These are phyloP conservation scores for Amitus sp. DNA, from an alignment of 2,888 invertebrate genomes.

Conservation along the genomic window DNA sequence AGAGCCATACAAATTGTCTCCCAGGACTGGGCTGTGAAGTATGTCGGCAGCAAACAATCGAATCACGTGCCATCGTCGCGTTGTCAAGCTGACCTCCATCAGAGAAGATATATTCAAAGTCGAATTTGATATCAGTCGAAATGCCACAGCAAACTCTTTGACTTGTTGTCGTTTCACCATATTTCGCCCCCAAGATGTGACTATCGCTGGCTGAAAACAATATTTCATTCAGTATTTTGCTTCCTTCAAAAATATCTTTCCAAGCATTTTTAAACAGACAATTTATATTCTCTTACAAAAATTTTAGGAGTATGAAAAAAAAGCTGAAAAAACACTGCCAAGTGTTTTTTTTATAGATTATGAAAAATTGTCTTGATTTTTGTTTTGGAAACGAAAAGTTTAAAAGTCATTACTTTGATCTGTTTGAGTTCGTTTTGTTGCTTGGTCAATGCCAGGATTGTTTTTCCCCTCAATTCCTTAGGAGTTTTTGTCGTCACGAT, in stretches of 20 bases:
- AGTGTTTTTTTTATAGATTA: too few relatives aligned
- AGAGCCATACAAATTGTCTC: constrained; percentile 61
- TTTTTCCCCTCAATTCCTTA: constrained; percentile 13
- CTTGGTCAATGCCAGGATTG: constrained; percentile 13
- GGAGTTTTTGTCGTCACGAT: constrained; percentile 35
- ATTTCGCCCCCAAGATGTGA: constrained; percentile 39
- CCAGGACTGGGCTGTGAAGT: constrained; percentile 60
- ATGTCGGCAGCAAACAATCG: constrained; percentile 59
- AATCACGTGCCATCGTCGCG: constrained; percentile 55
- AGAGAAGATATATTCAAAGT: constrained; percentile 50
- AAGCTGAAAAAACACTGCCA: too few relatives aligned
- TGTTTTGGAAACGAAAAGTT: constrained; percentile 2
- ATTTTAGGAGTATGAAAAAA: too few relatives aligned
- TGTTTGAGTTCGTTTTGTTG: constrained; percentile 7
- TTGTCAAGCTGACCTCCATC: constrained; percentile 54
- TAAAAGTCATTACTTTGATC: constrained; percentile 9
- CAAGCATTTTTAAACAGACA: too few relatives aligned
- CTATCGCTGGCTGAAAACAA: constrained; percentile 47
- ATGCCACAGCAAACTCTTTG: constrained; percentile 46
- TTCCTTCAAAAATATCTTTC: not conserved
- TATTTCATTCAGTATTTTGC: not conserved
- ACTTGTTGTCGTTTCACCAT: constrained; percentile 36
- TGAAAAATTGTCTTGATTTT: too few relatives aligned
- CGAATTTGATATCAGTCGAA: constrained; percentile 48
- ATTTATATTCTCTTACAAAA: too few relatives aligned